These are phyloP conservation scores for Varanus salvator DNA, from an alignment of 2,113 vertebrate genomes.

Conservation along the genomic window DNA sequence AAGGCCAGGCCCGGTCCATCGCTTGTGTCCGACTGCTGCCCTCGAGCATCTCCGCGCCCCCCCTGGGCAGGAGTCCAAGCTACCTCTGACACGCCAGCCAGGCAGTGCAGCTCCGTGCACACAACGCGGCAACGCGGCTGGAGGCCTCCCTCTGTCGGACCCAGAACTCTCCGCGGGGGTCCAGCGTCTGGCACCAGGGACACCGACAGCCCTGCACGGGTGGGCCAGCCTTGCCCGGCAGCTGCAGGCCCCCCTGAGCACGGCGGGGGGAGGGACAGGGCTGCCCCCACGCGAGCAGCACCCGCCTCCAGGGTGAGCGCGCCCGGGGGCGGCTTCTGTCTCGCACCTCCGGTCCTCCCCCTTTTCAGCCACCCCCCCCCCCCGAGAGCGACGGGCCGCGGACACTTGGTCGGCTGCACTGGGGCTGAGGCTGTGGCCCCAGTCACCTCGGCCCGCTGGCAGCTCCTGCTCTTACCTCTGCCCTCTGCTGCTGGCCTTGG, in stretches of 20 bases:
- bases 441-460: background rate
- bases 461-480: constrained; percentile 68
- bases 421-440: background rate
- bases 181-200: background rate
- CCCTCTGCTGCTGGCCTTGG: constrained; percentile 73
- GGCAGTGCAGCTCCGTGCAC: too few relatives aligned
- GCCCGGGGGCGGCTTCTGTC: too few relatives aligned
- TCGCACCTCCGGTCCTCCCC: too few relatives aligned
- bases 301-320: too few relatives aligned
- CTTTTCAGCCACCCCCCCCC: too few relatives aligned
- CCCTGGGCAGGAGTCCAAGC: too few relatives aligned
- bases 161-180: background rate
- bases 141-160: background rate
- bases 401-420: too few relatives aligned
- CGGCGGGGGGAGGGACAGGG: background rate
- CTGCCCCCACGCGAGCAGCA: background rate
- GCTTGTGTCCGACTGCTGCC: too few relatives aligned
- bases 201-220: too few relatives aligned
- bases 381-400: too few relatives aligned
- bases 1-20: too few relatives aligned
- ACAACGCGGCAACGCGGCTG: too few relatives aligned
- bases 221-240: background rate
- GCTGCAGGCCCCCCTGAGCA: background rate
- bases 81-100: background rate
- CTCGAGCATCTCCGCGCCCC: background rate